These are phyloP conservation scores for Stenurella melanura DNA, from an alignment of 2,888 invertebrate genomes.

Conservation along the genomic window DNA sequence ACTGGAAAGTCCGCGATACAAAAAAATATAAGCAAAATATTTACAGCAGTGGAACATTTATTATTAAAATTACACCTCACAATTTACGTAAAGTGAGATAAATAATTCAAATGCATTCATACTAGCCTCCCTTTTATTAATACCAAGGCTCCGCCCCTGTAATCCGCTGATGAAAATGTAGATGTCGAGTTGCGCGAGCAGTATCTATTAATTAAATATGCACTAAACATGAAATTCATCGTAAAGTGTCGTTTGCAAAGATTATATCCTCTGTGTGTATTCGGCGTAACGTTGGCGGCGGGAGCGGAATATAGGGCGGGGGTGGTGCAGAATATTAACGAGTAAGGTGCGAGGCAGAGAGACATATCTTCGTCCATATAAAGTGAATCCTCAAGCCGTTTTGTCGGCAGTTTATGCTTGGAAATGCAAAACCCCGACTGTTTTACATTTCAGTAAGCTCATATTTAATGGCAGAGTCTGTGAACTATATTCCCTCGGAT, in stretches of 20 bases:
- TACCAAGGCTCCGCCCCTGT: neutral
- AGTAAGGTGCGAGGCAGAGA: slow-evolving; percentile 65
- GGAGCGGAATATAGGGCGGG: slow-evolving; percentile 53
- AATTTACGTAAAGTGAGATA: neutral
- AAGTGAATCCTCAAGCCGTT: slow-evolving; percentile 73
- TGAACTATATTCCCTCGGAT: slow-evolving; percentile 72
- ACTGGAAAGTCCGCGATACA: too few relatives aligned
- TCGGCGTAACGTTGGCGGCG: slow-evolving; percentile 51
- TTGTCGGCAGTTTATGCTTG: slow-evolving; percentile 74
- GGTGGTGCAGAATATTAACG: slow-evolving; percentile 68
- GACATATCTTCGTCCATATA: slow-evolving; percentile 70
- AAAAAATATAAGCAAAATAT: too few relatives aligned
- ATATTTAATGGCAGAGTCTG: slow-evolving; percentile 74
- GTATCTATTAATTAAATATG: slow-evolving; percentile 71
- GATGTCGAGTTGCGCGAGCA: slow-evolving; percentile 31
- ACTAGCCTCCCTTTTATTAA: neutral
- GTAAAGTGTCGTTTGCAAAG: slow-evolving; percentile 68
- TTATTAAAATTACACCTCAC: too few relatives aligned
- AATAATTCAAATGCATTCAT: neutral
- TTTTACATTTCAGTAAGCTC: slow-evolving; percentile 75
- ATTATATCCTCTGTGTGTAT: slow-evolving; percentile 66
- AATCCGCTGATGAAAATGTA: slow-evolving; percentile 62
- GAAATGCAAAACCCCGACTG: slow-evolving; percentile 75
- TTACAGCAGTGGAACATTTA: too few relatives aligned
- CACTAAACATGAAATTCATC: slow-evolving; percentile 71